These are phyloP conservation scores for Chascanopsetta lugubris DNA, from an alignment of 2,113 vertebrate species.

Conservation along the genomic window DNA sequence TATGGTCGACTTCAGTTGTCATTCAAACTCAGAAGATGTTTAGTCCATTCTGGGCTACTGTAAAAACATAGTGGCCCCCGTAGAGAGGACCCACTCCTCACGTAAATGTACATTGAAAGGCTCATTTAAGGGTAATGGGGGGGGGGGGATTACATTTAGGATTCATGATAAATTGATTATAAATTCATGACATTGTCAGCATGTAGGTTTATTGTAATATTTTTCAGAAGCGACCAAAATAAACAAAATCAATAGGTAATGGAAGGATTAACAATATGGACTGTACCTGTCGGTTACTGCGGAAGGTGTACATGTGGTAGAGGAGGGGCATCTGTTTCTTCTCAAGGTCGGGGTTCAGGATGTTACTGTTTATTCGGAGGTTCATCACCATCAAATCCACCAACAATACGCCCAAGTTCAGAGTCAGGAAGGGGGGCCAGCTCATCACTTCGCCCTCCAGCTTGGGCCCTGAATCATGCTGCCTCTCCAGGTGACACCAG, in stretches of 20 bases:
- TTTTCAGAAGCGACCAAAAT: no score
- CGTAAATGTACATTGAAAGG: no score
- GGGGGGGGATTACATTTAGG: no score
- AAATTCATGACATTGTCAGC: no score
- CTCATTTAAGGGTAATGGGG: no score
- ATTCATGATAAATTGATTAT: no score
- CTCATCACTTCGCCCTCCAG: constrained; percentile 65
- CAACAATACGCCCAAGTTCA: constrained; percentile 88
- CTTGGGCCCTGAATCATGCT: constrained; percentile 73
- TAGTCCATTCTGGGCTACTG: no score
- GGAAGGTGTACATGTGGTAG: constrained; percentile 95
- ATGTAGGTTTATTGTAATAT: no score
- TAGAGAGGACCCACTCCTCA: no score
- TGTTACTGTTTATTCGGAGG: constrained; percentile 82
- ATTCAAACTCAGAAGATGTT: no score
- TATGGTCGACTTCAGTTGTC: no score
- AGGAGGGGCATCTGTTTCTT: constrained; percentile 84
- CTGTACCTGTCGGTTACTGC: constrained; percentile 85
- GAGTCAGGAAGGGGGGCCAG: constrained; percentile 81
- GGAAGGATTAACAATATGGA: background rate
- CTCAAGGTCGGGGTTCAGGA: constrained; percentile 62
- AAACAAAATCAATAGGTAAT: background rate
- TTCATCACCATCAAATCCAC: constrained; percentile 88
- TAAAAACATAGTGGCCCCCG: no score
- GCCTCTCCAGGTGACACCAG: constrained; percentile 84